These are phyloP conservation scores for Noctua pronuba DNA, from an alignment of 2,888 invertebrate species.

Conservation along the genomic window DNA sequence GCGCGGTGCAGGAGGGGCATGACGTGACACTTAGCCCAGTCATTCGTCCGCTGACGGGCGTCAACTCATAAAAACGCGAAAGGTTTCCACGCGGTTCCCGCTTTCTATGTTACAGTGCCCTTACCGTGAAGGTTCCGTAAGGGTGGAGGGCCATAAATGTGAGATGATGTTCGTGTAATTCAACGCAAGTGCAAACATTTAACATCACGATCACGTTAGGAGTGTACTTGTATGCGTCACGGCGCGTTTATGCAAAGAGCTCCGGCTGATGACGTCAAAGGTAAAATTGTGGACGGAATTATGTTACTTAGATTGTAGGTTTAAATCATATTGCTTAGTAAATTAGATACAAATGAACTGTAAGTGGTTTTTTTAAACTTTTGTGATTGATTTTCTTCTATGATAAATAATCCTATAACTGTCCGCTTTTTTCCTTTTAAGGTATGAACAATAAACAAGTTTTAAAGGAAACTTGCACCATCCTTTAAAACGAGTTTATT, in stretches of 20 bases:
- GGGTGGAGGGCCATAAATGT: constrained; percentile 43
- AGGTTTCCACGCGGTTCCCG: not conserved
- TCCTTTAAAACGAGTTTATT: not conserved
- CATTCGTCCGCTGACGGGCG: not conserved
- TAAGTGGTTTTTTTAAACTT: not conserved
- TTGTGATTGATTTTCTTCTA: no score
- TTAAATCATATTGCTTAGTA: constrained; percentile 4
- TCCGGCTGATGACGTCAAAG: constrained; percentile 32
- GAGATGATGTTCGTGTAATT: constrained; percentile 65
- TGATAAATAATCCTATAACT: no score
- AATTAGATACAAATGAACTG: not conserved
- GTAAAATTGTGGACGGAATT: constrained; percentile 20
- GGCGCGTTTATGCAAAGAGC: constrained; percentile 16
- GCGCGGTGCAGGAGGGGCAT: not conserved
- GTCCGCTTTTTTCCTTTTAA: no score
- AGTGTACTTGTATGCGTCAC: constrained; percentile 44
- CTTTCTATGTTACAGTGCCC: not conserved
- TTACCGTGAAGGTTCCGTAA: constrained; percentile 23
- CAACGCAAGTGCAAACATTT: constrained; percentile 66
- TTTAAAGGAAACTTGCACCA: not conserved
- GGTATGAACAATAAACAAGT: not conserved
- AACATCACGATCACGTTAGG: constrained; percentile 53
- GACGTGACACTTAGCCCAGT: not conserved
- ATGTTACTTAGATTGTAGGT: constrained; percentile 22
- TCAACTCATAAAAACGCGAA: not conserved